phyloP scores from a whole-genome alignment of 2,113 vertebrate species.

The Felis catus region F.catus_Fca126_mat1.0 CM031421.1:85651501-85652000 shows the following conservation, averaged over 20 bases:
- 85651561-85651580: background rate
- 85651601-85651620: background rate
- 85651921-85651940: no score
- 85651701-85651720: background rate
- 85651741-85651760: background rate
- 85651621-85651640: background rate
- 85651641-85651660: background rate
- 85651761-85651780: background rate
- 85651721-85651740: background rate
- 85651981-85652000: no score
- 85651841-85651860: no score
- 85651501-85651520: background rate
- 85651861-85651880: no score
- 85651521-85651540: background rate
- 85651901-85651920: no score
- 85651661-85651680: background rate
- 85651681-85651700: background rate
- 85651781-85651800: no score
- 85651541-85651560: background rate
- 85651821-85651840: no score
- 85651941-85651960: no score
- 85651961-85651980: no score
- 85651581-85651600: background rate
- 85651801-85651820: no score
- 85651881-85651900: no score